Evolutionary conservation across 2,113 vertebrate genomes (phyloP).

Genomic region (Scytalopus superciliaris): DNA sequence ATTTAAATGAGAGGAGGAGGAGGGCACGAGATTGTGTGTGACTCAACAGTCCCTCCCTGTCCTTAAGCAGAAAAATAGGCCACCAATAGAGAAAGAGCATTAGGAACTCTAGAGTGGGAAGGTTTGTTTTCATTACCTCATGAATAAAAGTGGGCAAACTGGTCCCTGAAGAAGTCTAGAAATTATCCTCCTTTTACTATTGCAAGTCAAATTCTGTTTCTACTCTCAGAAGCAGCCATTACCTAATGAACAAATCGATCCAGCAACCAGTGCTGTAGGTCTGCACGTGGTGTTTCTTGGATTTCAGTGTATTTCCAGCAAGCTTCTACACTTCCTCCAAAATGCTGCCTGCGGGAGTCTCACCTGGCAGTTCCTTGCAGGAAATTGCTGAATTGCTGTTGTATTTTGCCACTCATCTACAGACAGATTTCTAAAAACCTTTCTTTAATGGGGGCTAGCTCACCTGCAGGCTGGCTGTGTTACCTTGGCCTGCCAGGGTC

Average conservation of each 20-base stretch:
- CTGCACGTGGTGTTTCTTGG: not conserved
- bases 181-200: not conserved
- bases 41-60: conserved; percentile 43
- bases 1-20: conserved; percentile 69
- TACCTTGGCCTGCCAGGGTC: not conserved
- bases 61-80: conserved; percentile 45
- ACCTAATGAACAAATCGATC: not conserved
- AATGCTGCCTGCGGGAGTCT: not conserved
- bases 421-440: not conserved
- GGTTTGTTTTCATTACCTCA: conserved; percentile 14
- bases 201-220: not conserved
- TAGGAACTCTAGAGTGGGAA: conserved; percentile 1
- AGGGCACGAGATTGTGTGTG: not conserved
- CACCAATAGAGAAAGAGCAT: conserved; percentile 27
- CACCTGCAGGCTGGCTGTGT: not conserved
- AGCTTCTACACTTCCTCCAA: not conserved
- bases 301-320: not conserved
- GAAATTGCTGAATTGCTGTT: not conserved
- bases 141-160: conserved; percentile 28
- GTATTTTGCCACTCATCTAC: not conserved
- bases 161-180: not conserved
- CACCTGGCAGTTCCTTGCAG: not conserved
- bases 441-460: not conserved
- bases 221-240: not conserved
- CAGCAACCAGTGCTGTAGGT: not conserved